Evolutionary conservation across 2,888 invertebrate species (phyloP).

Genomic region (Conops quadrifasciatus): DNA sequence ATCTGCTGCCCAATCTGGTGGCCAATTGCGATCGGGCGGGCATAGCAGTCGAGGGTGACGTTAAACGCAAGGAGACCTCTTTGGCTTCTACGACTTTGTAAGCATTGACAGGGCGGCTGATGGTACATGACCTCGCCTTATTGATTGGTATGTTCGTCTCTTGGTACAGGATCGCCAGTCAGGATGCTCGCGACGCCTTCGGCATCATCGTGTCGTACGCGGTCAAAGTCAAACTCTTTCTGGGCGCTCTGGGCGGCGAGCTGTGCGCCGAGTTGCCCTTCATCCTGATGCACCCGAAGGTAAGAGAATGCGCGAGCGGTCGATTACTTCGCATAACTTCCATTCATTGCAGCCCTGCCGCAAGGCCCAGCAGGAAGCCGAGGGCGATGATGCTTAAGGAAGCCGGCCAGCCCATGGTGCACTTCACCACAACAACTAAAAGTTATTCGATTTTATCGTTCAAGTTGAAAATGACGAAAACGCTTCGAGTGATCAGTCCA

Average conservation of each 20-base stretch:
- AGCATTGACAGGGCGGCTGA: slow-evolving; percentile 54
- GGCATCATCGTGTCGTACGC: slow-evolving; percentile 96
- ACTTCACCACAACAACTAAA: too few relatives aligned
- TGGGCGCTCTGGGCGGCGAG: slow-evolving; percentile 93
- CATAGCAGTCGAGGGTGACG: slow-evolving; percentile 89
- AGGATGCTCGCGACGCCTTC: slow-evolving; percentile 90
- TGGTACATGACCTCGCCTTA: neutral
- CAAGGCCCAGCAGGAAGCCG: slow-evolving; percentile 53
- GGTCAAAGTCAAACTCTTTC: slow-evolving; percentile 91
- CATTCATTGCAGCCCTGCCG: slow-evolving; percentile 53
- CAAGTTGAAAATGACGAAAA: too few relatives aligned
- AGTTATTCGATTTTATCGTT: too few relatives aligned
- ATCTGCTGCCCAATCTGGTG: slow-evolving; percentile 79
- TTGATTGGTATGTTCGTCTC: neutral
- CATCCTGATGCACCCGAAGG: slow-evolving; percentile 91
- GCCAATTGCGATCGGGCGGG: slow-evolving; percentile 86
- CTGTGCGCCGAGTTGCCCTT: slow-evolving; percentile 90
- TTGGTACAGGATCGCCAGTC: slow-evolving; percentile 71
- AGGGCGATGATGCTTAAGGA: slow-evolving; percentile 42
- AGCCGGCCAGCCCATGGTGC: too few relatives aligned
- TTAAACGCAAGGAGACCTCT: slow-evolving; percentile 83
- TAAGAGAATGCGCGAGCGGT: slow-evolving; percentile 52
- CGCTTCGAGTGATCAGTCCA: too few relatives aligned
- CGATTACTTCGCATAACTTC: neutral
- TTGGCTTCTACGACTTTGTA: slow-evolving; percentile 93